Conservation (phyloP, 2,888 invertebrate species). For the Apamea crenata region DNA sequence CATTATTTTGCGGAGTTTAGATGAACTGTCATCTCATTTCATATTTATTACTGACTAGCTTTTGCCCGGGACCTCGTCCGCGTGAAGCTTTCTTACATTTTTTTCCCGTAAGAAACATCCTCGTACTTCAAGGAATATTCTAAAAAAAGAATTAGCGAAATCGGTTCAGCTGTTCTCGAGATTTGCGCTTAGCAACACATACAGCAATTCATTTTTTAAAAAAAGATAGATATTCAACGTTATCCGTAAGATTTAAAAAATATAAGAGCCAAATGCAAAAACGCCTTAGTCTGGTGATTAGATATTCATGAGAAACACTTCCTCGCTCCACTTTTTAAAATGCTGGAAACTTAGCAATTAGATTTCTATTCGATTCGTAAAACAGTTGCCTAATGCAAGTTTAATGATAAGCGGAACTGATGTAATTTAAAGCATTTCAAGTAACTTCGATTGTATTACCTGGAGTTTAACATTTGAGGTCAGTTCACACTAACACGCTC, state of each 20-base stretch:
- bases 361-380: conserved; percentile 39
- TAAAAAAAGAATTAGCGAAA: too few species aligned
- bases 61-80: too few species aligned
- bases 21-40: background rate
- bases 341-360: conserved; percentile 8
- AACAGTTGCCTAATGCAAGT: conserved; percentile 35
- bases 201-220: too few species aligned
- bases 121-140: too few species aligned
- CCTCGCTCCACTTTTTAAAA: conserved; percentile 9
- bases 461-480: conserved; percentile 7
- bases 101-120: too few species aligned
- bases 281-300: background rate
- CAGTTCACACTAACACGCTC: background rate
- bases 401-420: conserved; percentile 38
- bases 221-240: background rate
- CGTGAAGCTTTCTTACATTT: too few species aligned
- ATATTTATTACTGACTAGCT: too few species aligned
- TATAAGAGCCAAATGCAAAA: background rate
- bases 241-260: too few species aligned
- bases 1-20: background rate
- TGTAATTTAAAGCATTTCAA: conserved; percentile 25
- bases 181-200: too few species aligned
- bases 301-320: conserved; percentile 9
- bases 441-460: conserved; percentile 18
- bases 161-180: too few species aligned